A percentile compares a stretch with the other conserved stretches of the same genome.
phyloP scores from a whole-genome alignment of 2,113 vertebrate genomes.

The Camelus dromedarius region DNA sequence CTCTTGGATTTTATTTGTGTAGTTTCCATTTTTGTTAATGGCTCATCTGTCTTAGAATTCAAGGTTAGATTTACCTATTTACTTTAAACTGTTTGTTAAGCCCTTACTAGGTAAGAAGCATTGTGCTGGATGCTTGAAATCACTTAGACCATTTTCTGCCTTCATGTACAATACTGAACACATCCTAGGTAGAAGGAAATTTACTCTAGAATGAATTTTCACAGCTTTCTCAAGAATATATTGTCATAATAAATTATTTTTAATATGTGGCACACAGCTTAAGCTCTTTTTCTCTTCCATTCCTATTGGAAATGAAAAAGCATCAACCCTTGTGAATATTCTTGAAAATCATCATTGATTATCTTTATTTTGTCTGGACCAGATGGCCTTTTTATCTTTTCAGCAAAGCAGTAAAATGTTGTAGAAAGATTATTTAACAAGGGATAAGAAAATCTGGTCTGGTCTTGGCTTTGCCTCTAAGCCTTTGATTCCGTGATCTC shows the following conservation, averaged over 20 bases:
- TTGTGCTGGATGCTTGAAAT: neutral
- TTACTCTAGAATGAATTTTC: neutral
- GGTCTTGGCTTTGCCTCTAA: neutral
- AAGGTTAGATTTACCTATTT: slow-evolving; percentile 8
- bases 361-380: slow-evolving; percentile 48
- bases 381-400: slow-evolving; percentile 54
- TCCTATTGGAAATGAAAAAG: slow-evolving; percentile 45
- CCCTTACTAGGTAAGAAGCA: neutral
- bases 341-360: slow-evolving; percentile 56
- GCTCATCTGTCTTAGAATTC: neutral
- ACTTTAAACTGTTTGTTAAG: slow-evolving; percentile 53
- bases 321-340: slow-evolving; percentile 5
- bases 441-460: slow-evolving; percentile 15
- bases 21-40: slow-evolving; percentile 11
- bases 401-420: slow-evolving; percentile 13
- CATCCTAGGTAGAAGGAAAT: neutral
- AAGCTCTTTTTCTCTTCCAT: slow-evolving; percentile 5
- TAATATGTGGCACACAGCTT: neutral
- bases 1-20: slow-evolving; percentile 47
- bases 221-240: slow-evolving; percentile 16
- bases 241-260: slow-evolving; percentile 41
- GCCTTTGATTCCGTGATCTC: neutral
- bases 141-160: neutral
- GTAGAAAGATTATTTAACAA: slow-evolving; percentile 7
- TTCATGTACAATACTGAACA: neutral